Percentiles rank a stretch among this genome's conserved stretches.
These are phyloP conservation scores for Trichopoda pennipes DNA, from an alignment of 2,888 invertebrate genomes.

Conservation along the genomic window DNA sequence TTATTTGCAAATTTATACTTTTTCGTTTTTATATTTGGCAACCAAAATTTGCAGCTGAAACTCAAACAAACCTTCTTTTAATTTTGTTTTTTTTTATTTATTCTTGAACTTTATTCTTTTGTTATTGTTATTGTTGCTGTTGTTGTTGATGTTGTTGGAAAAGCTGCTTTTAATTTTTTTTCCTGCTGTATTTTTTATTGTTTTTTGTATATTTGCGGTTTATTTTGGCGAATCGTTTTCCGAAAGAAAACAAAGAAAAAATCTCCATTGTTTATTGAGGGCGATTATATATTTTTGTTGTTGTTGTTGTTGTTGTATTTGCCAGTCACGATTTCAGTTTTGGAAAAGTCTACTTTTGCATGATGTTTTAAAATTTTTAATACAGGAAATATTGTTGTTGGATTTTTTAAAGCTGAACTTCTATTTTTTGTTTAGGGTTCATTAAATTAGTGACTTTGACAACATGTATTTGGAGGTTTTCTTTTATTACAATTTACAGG, in stretches of 20 bases:
- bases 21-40: constrained; percentile 26
- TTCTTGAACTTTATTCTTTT: constrained; percentile 66
- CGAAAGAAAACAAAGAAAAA: constrained; percentile 8
- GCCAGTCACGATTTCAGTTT: constrained; percentile 56
- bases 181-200: constrained; percentile 8
- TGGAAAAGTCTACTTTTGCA: neutral
- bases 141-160: too few relatives aligned
- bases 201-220: constrained; percentile 48
- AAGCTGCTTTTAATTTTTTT: constrained; percentile 26
- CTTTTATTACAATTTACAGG: constrained; percentile 29
- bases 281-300: constrained; percentile 56
- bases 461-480: constrained; percentile 33
- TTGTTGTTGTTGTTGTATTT: constrained; percentile 25
- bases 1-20: neutral
- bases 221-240: constrained; percentile 37
- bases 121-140: too few relatives aligned
- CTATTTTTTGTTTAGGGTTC: constrained; percentile 63
- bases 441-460: constrained; percentile 66
- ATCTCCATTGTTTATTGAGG: constrained; percentile 55
- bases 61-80: constrained; percentile 28
- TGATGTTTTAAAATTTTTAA: constrained; percentile 23
- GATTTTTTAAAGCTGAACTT: constrained; percentile 41
- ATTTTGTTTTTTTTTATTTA: constrained; percentile 42
- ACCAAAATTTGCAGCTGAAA: constrained; percentile 10
- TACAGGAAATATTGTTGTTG: constrained; percentile 27